Conservation (phyloP, 2,113 vertebrate species). For the Sapayoa aenigma region DNA sequence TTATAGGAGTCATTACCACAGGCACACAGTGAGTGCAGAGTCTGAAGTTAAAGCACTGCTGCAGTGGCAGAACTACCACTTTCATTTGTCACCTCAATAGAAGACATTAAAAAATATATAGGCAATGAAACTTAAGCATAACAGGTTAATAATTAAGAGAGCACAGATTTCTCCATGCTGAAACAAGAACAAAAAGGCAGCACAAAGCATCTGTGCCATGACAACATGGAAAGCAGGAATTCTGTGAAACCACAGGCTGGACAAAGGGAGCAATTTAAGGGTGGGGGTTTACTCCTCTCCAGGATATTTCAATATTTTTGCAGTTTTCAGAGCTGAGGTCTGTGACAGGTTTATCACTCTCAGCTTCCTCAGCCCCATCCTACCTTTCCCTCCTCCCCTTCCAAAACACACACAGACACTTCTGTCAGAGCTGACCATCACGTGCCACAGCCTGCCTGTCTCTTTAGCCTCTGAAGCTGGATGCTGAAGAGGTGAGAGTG, state of each 20-base stretch:
- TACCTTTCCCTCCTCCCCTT: background rate
- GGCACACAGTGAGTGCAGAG: background rate
- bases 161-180: background rate
- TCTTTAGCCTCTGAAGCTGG: background rate
- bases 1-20: background rate
- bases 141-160: constrained; percentile 49
- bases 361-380: background rate
- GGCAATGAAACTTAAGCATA: constrained; percentile 14
- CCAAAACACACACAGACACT: background rate
- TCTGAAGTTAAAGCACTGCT: background rate
- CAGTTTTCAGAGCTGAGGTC: background rate
- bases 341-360: background rate
- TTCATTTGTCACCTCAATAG: constrained; percentile 24
- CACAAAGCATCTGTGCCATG: background rate
- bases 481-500: background rate
- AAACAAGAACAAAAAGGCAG: constrained; percentile 17
- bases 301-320: background rate
- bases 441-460: background rate
- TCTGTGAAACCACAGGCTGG: background rate
- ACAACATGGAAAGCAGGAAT: background rate
- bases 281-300: background rate
- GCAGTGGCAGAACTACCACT: constrained; percentile 4
- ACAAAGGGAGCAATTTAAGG: background rate
- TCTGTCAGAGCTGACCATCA: constrained; percentile 1
- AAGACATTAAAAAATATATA: constrained; percentile 24